Base-by-base conservation (phyloP, 2,797 vertebrate species). In the Propithecus deckenii region DNA sequence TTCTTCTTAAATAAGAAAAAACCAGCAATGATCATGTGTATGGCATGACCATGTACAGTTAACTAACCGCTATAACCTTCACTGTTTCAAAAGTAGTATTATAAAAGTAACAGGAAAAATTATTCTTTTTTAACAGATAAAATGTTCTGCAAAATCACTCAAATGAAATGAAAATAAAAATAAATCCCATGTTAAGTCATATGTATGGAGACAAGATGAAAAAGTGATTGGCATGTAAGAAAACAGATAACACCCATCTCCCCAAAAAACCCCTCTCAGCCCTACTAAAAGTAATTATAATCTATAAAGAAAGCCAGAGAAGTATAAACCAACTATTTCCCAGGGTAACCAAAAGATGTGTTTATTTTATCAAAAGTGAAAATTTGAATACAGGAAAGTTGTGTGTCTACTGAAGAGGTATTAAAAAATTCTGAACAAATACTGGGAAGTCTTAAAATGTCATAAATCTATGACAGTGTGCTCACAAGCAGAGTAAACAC, bases 1-100 rank as follows among this genome's bases (percentile, higher is more conserved):
- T 92, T 75, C 14, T 93, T 89, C 74, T 55, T 94, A 76, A 87
- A 22, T 95, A 89, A 95, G 89, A 89, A 96, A 61, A 8, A 52
- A 52, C 3, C 23, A 74, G 17, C 46, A 48, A 30, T 12, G 43
- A 43, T 89, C 46, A 43, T 18, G 7, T 67, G 35, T 30, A 7
- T 7, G 35, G n/a, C 35, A 12, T n/a, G 28, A 61, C n/a, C 1
- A 7, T 8, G 7, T 41, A 5, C 23, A 72, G 46, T 88, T 89
- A 86, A 18, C 15, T 61, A 50, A 95, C 5, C 52, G 94, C 28
- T 59, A 48, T 91, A 87, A 85, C 75, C 67, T 32, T 76, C 41
- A 59, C 46, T 32, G 35, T 83, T 83, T 94, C 48, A 86, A 88
- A 95, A 74, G 48, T 48, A 72, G 13, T 23, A 57, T 22, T 69